A percentile compares a stretch with the other conserved stretches of the same genome.
These are phyloP conservation scores for Menura novaehollandiae DNA, from an alignment of 2,113 vertebrate species.

Conservation along the genomic window DNA sequence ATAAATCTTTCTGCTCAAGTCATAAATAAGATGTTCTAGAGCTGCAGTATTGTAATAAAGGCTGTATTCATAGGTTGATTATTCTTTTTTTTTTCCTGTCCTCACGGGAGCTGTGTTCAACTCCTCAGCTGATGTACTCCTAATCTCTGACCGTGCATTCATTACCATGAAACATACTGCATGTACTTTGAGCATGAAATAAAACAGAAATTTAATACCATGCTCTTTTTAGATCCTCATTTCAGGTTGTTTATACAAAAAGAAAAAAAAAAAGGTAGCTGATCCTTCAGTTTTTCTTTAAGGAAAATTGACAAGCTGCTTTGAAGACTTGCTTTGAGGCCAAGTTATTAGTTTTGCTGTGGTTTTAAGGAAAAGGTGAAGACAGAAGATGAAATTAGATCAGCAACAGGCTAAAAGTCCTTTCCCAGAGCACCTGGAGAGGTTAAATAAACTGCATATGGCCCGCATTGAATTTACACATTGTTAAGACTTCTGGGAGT, in stretches of 20 bases:
- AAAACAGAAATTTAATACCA: constrained; percentile 45
- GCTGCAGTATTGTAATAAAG: constrained; percentile 8
- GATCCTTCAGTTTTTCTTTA: constrained; percentile 35
- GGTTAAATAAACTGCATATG: constrained; percentile 59
- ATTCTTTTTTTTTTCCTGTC: not conserved
- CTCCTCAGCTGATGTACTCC: constrained; percentile 1
- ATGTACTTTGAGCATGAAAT: constrained; percentile 35
- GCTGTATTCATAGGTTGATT: constrained; percentile 6
- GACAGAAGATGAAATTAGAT: constrained; percentile 64
- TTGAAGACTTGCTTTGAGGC: constrained; percentile 53
- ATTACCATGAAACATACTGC: constrained; percentile 35
- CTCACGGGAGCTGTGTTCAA: constrained; percentile 6
- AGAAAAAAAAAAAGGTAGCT: not conserved
- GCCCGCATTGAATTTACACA: constrained; percentile 40
- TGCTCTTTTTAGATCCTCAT: constrained; percentile 22
- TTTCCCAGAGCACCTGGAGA: constrained; percentile 63
- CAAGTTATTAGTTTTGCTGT: constrained; percentile 54
- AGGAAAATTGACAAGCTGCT: constrained; percentile 52
- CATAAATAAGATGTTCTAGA: constrained; percentile 40
- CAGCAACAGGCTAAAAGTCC: constrained; percentile 38
- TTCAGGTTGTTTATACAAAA: constrained; percentile 42
- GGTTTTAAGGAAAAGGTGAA: constrained; percentile 63
- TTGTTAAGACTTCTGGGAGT: constrained; percentile 51
- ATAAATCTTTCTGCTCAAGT: constrained; percentile 17
- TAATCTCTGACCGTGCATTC: not conserved